A percentile compares a stretch with the other conserved stretches of the same genome.
These are phyloP conservation scores for Rhineura floridana DNA, from an alignment of 2,113 vertebrate species.

Conservation along the genomic window DNA sequence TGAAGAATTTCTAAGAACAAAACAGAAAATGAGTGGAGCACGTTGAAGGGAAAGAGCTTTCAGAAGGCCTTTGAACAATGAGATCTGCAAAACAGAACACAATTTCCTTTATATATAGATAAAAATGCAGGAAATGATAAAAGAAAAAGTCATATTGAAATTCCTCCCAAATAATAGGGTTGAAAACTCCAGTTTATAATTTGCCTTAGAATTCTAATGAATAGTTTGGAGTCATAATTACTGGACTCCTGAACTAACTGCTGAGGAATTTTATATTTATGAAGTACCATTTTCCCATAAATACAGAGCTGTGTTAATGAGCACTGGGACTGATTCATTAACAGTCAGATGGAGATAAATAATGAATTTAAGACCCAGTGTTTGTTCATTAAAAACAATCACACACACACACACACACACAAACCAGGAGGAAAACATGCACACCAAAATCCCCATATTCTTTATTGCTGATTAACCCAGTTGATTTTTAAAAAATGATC, in stretches of 20 bases:
- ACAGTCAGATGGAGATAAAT: constrained; percentile 76
- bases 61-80: background rate
- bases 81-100: background rate
- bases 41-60: background rate
- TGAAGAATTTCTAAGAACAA: too few relatives aligned
- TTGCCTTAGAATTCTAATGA: constrained; percentile 81
- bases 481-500: constrained; percentile 41
- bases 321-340: constrained; percentile 76
- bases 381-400: constrained; percentile 73
- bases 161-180: constrained; percentile 66
- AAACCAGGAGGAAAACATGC: background rate
- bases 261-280: constrained; percentile 78
- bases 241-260: constrained; percentile 80
- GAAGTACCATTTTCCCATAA: constrained; percentile 79
- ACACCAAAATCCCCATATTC: constrained; percentile 41
- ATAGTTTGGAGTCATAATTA: constrained; percentile 76
- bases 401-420: too few relatives aligned
- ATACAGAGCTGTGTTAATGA: constrained; percentile 79
- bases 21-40: too few relatives aligned
- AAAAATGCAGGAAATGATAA: background rate
- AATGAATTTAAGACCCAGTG: constrained; percentile 72
- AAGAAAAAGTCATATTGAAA: constrained; percentile 25
- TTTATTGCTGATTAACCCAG: constrained; percentile 65
- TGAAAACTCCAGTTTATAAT: constrained; percentile 70
- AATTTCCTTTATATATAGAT: background rate